These are phyloP conservation scores for Bungarus multicinctus DNA, from an alignment of 2,113 vertebrate species.

Conservation along the genomic window DNA sequence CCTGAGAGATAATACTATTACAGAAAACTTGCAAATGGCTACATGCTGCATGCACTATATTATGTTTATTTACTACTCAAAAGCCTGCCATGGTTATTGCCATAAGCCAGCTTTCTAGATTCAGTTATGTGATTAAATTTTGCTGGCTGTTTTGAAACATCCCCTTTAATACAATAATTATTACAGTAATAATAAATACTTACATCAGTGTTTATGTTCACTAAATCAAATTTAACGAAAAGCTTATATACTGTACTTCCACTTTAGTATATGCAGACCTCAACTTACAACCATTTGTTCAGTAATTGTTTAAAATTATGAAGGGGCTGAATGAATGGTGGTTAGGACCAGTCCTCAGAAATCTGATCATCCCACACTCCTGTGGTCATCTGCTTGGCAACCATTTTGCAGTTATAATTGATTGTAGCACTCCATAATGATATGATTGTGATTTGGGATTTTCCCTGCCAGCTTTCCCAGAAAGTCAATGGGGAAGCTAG, in stretches of 20 bases:
- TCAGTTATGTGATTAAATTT: background rate
- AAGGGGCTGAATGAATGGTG: background rate
- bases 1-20: background rate
- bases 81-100: background rate
- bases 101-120: background rate
- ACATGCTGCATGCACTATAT: fast-evolving
- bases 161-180: background rate
- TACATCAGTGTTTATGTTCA: background rate
- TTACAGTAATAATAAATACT: too few species aligned
- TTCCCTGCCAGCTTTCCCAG: background rate
- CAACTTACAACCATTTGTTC: background rate
- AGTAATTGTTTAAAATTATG: background rate
- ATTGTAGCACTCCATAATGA: background rate
- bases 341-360: background rate
- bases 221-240: background rate
- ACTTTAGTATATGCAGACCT: background rate
- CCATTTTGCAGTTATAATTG: background rate
- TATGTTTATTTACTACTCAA: constrained; percentile 17
- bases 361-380: background rate
- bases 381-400: background rate
- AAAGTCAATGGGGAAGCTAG: background rate
- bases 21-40: background rate
- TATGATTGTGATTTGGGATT: background rate
- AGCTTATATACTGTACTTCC: background rate
- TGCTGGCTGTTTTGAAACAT: background rate